A percentile compares a stretch with the other conserved stretches of the same genome.
phyloP scores from a whole-genome alignment of 2,113 vertebrate species.

The Aphelocoma coerulescens region DNA sequence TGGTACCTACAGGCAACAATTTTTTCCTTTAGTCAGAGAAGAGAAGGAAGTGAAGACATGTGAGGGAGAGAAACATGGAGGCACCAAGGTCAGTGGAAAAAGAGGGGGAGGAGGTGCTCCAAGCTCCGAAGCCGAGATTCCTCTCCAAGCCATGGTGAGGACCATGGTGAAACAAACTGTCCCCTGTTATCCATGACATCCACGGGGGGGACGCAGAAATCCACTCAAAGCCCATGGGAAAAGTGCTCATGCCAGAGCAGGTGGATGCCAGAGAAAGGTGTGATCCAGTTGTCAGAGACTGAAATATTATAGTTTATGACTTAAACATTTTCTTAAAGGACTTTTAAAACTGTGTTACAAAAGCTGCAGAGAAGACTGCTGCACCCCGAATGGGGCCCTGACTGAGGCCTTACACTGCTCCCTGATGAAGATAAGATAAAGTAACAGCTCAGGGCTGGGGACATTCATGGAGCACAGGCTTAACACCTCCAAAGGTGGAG shows the following conservation, averaged over 20 bases:
- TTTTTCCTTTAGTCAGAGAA: neutral
- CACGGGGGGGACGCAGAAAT: neutral
- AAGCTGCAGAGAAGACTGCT: too few species aligned
- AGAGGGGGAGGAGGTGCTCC: neutral
- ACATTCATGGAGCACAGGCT: too few species aligned
- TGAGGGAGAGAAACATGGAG: neutral
- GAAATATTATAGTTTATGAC: too few species aligned
- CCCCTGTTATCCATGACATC: too few species aligned
- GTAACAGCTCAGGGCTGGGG: too few species aligned
- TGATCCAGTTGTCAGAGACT: too few species aligned
- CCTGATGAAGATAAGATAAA: too few species aligned
- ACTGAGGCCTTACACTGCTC: too few species aligned
- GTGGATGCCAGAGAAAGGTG: neutral
- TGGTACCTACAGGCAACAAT: neutral
- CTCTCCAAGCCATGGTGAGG: neutral
- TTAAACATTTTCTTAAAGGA: too few species aligned
- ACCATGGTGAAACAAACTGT: neutral
- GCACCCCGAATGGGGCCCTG: too few species aligned
- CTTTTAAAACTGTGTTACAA: too few species aligned
- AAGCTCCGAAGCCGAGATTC: accelerated
- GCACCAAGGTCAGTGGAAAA: neutral
- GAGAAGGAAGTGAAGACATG: neutral
- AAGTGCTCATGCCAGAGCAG: neutral
- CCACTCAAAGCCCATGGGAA: neutral
- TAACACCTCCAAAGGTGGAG: too few species aligned